These are phyloP conservation scores for Harlomillsia oculata DNA, from an alignment of 1,140 invertebrate species.

Conservation along the genomic window DNA sequence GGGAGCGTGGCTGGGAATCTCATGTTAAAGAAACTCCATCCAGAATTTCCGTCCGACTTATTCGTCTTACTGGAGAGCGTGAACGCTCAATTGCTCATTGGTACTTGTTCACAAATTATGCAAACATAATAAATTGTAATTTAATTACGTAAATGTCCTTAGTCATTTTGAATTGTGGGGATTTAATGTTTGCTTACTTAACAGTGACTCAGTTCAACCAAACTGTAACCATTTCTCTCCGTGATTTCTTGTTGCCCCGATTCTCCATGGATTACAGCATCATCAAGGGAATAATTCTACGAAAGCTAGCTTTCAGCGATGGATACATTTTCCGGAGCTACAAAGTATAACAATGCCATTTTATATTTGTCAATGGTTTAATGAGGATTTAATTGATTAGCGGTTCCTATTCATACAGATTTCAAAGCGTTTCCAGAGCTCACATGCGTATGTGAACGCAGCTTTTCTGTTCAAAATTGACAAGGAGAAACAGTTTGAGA, in stretches of 20 bases:
- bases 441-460: slow-evolving; percentile 70
- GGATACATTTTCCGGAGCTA: slow-evolving; percentile 13
- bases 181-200: background rate
- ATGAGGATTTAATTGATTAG: background rate
- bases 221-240: background rate
- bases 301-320: background rate
- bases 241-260: background rate
- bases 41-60: slow-evolving; percentile 45
- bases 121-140: background rate
- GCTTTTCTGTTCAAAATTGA: slow-evolving; percentile 61
- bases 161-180: background rate
- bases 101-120: background rate
- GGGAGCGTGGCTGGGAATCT: slow-evolving; percentile 43
- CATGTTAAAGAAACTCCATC: slow-evolving; percentile 44
- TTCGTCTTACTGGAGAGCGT: slow-evolving; percentile 42
- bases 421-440: slow-evolving; percentile 66
- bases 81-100: slow-evolving; percentile 31
- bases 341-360: slow-evolving; percentile 12
- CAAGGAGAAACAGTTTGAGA: slow-evolving; percentile 33
- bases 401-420: slow-evolving; percentile 42
- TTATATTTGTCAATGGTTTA: background rate
- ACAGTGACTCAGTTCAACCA: background rate
- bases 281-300: background rate
- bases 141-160: background rate
- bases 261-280: background rate